phyloP scores from a whole-genome alignment of 1,140 invertebrate genomes.

The Lamellibrachia luymesi region DNA sequence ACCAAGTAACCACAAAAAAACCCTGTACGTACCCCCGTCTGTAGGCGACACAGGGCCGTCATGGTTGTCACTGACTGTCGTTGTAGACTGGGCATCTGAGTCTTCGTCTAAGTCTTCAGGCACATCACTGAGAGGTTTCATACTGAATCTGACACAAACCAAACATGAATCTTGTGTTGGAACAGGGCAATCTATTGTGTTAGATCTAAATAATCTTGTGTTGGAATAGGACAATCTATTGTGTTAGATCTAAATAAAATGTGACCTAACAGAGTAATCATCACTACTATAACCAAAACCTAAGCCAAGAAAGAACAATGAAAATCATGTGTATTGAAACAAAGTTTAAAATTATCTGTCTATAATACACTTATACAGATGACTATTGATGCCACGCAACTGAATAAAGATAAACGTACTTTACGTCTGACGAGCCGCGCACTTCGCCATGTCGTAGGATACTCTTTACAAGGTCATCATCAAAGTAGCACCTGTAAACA shows the following conservation, averaged over 20 bases:
- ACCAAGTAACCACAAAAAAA: no score
- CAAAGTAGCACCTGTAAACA: neutral
- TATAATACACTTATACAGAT: neutral
- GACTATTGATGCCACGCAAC: neutral
- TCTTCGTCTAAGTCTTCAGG: neutral
- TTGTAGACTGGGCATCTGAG: neutral
- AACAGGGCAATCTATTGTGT: no score
- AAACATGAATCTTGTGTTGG: neutral
- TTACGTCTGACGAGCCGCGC: neutral
- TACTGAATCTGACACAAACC: neutral
- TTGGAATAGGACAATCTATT: no score
- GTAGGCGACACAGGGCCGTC: neutral
- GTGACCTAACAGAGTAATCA: no score
- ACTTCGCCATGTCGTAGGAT: neutral
- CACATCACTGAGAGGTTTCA: neutral
- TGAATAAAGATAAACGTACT: neutral
- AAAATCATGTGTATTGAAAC: no score
- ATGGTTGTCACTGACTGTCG: neutral
- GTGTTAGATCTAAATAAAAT: no score
- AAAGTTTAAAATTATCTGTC: no score
- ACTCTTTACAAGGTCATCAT: neutral
- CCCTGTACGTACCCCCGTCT: neutral
- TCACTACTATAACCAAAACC: no score
- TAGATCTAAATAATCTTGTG: no score
- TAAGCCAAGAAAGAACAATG: no score